phyloP scores from a whole-genome alignment of 1,140 invertebrate species.

The Drosophila punjabiensis region DNA sequence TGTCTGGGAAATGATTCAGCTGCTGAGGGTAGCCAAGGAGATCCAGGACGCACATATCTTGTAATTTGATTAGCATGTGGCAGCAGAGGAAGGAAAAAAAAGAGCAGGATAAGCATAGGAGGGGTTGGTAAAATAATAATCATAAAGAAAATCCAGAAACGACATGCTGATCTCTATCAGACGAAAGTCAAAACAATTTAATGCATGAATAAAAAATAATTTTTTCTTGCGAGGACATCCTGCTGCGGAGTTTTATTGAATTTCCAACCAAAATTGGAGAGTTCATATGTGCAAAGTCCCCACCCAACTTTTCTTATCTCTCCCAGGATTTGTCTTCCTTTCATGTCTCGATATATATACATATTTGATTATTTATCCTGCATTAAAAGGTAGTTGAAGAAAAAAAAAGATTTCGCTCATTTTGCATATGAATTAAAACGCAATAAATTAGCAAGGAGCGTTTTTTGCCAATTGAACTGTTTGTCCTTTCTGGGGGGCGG shows the following conservation, averaged over 20 bases:
- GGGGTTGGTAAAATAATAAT: conserved; percentile 62
- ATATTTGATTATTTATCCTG: conserved; percentile 76
- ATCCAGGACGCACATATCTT: conserved; percentile 48
- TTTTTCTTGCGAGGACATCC: conserved; percentile 57
- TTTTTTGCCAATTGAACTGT: conserved; percentile 53
- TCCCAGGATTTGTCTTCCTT: conserved; percentile 33
- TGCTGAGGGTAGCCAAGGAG: conserved; percentile 55
- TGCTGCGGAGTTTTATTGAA: conserved; percentile 73
- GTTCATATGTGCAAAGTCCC: conserved; percentile 40
- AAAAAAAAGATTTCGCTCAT: conserved; percentile 37
- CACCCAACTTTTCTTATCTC: conserved; percentile 15
- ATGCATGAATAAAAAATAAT: conserved; percentile 80
- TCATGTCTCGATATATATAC: conserved; percentile 43
- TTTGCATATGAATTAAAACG: conserved; percentile 84
- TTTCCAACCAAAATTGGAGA: conserved; percentile 40
- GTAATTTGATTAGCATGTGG: conserved; percentile 82
- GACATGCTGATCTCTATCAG: conserved; percentile 70
- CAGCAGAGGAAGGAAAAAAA: conserved; percentile 15
- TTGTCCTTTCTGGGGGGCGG: conserved; percentile 23
- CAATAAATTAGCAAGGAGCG: conserved; percentile 76
- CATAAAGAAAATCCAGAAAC: conserved; percentile 63
- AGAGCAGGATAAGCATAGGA: background rate
- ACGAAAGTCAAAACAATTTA: conserved; percentile 81
- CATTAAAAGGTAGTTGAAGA: conserved; percentile 59
- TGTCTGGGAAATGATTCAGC: conserved; percentile 74